Evolutionary conservation across 2,797 vertebrate genomes (phyloP), one percentile per base, ranked within the genome.

Genomic region (Cirrhinus molitorella): DNA sequence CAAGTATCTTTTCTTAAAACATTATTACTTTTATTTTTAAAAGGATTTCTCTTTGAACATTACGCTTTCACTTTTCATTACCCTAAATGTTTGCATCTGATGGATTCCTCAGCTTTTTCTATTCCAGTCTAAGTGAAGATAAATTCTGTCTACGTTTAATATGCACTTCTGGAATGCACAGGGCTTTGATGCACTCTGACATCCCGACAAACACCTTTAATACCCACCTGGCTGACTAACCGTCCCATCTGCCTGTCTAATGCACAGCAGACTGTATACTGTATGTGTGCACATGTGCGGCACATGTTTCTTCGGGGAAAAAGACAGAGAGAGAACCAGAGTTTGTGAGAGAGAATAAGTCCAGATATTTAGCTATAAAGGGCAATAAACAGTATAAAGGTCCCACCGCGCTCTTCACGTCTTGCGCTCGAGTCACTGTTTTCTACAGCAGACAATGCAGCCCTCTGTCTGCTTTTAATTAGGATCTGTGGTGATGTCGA

Each of bases 381-480:
- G 63, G 43, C 43, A 57, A 59, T 76, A 37, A 67, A 81, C 61
- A 49, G 34, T 77, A 40, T 45, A 75, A 49, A 81, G 79, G 63
- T 59, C 81, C 65, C 34, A 66, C 71, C 3, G 19, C 9, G 13
- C 81, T 83, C 61, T 57, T 66, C 28, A 28, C n/a, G 2, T 59
- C 51, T 55, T 81, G 57, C 23, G 40, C 63, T 78, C 16, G 21
- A 59, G 34, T 76, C 81, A 66, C 61, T 85, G 72, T 81, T 78
- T 59, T 78, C 31, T 49, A 28, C 65, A 43, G 43, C 55, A 28
- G 45, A 85, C 79, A 85, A 82, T 77, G 66, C 53, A 59, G 40
- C 34, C 55, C 57, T 82, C 73, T 78, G 73, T 78, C 74, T 83
- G 81, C 43, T 31, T 85, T 77, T 82, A 77, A 85, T 85, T 78